Evolutionary conservation across 2,797 vertebrate species (phyloP), one percentile per base, ranked within the genome.

Genomic region (Tapirus indicus): DNA sequence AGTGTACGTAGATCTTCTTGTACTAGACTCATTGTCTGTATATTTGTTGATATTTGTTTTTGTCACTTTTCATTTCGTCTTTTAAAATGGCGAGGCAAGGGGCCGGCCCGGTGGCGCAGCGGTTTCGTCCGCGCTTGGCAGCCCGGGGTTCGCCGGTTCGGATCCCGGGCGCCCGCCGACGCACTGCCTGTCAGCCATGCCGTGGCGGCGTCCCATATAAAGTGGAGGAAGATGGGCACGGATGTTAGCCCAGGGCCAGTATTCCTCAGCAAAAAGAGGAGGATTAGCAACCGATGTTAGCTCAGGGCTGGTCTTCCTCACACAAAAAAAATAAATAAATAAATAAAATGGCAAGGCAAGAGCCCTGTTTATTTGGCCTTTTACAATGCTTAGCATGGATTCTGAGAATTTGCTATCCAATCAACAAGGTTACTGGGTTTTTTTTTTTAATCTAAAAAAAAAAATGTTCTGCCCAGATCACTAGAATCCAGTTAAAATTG

Each of bases 51-150:
- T 79, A 47, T 21, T 94, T 75, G 49, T 58, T 72, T 85, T 62
- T 79, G 8, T 60, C 49, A 52, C 20, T 77, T 66, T 93, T 95
- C 49, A 78, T 88, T 75, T 95, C 91, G 35, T 25, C 35, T 79
- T 85, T 94, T 75, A 75, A 75, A 94, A 27, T 78, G 27, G n/a
- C 12, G 72, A 92, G 44, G 47, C 41, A 77, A 62, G 29, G n/a
- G n/a, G n/a, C n/a, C n/a, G n/a, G n/a, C n/a, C n/a, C n/a, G n/a
- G n/a, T n/a, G n/a, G n/a, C n/a, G n/a, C n/a, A n/a, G n/a, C n/a
- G n/a, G n/a, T n/a, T n/a, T n/a, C n/a, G n/a, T n/a, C n/a, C n/a
- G n/a, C n/a, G n/a, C n/a, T n/a, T n/a, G n/a, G n/a, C n/a, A n/a
- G n/a, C n/a, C n/a, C n/a, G n/a, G n/a, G n/a, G n/a, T n/a, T n/a